Evolutionary conservation across 2,113 vertebrate genomes (phyloP).

Genomic region (Neomonachus schauinslandi): DNA sequence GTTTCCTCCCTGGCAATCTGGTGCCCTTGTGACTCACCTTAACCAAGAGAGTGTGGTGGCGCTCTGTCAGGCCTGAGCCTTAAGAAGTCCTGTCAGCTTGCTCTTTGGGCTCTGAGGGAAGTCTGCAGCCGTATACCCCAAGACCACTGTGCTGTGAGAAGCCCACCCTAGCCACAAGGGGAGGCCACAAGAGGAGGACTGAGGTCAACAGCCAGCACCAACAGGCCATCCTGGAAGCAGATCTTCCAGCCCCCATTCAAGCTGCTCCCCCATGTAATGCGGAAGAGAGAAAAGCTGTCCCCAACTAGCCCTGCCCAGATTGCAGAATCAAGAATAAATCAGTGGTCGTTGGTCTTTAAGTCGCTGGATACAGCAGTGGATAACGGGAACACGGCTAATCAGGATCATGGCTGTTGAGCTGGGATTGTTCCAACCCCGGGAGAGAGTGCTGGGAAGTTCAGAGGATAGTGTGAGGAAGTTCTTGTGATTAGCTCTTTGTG

Average conservation of each 20-base stretch:
- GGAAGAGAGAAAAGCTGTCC: not conserved
- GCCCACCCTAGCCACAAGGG: not conserved
- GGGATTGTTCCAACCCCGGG: not conserved
- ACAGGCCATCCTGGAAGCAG: not conserved
- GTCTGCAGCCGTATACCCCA: not conserved
- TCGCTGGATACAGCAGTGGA: not conserved
- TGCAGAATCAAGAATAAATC: not conserved
- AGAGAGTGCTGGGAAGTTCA: not conserved
- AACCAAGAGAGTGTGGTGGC: not conserved
- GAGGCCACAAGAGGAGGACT: too few relatives aligned
- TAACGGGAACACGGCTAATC: not conserved
- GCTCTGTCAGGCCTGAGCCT: not conserved
- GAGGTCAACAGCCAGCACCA: not conserved
- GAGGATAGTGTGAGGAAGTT: not conserved
- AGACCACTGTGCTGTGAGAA: not conserved
- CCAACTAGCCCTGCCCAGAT: not conserved
- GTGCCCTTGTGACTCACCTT: not conserved
- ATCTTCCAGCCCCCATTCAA: not conserved
- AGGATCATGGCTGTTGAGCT: not conserved
- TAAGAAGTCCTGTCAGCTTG: not conserved
- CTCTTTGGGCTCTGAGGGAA: not conserved
- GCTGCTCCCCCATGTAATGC: too few relatives aligned
- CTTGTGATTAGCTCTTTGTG: not conserved
- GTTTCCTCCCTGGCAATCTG: not conserved
- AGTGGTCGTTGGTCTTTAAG: not conserved